A percentile compares a stretch with the other conserved stretches of the same genome.
phyloP scores from a whole-genome alignment of 2,797 vertebrate genomes.

The Falco concolor region DNA sequence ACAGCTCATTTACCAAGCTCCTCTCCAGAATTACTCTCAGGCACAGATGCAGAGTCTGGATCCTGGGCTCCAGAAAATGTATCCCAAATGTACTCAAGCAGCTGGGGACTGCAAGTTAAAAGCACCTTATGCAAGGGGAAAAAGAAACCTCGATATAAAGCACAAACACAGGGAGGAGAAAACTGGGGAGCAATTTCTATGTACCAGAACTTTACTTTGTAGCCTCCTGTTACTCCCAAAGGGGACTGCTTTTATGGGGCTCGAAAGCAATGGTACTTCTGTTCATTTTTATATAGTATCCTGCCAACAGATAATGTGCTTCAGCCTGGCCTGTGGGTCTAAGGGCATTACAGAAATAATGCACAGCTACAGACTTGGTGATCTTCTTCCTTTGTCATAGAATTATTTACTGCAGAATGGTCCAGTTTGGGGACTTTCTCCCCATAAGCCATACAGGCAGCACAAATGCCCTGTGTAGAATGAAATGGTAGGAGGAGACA shows the following conservation, averaged over 20 bases:
- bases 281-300: background rate
- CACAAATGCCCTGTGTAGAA: background rate
- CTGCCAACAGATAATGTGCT: background rate
- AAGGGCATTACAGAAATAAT: background rate
- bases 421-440: background rate
- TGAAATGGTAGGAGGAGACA: background rate
- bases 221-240: background rate
- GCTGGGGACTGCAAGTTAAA: background rate
- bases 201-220: background rate
- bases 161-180: background rate
- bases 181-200: background rate
- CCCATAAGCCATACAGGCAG: background rate
- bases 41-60: background rate
- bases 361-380: rapidly evolving
- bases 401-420: background rate
- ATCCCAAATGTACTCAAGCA: background rate
- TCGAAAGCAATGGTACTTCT: background rate
- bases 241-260: background rate
- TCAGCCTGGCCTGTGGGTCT: background rate
- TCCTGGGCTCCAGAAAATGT: background rate
- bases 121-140: background rate
- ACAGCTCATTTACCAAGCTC: background rate
- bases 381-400: background rate
- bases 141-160: background rate
- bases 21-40: background rate